These are phyloP conservation scores for Oryzias sinensis DNA, from an alignment of 2,797 vertebrate genomes.

Conservation along the genomic window DNA sequence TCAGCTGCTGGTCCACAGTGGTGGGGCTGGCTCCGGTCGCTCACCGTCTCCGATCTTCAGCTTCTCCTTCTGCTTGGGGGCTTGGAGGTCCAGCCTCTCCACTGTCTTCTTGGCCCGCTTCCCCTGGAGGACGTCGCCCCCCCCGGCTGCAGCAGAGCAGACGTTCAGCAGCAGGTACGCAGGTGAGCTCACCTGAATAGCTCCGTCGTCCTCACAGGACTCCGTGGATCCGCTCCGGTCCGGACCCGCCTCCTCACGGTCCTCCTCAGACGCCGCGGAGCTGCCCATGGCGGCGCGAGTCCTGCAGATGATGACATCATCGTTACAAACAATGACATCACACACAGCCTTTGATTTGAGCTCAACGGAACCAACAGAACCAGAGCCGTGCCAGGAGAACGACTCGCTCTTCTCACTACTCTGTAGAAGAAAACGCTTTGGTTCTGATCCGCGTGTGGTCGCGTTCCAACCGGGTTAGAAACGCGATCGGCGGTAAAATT, in stretches of 20 bases:
- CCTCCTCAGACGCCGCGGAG: slow-evolving; percentile 36
- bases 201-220: slow-evolving; percentile 16
- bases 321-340: too few species aligned
- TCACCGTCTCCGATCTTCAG: slow-evolving; percentile 87
- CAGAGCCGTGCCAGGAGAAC: too few species aligned
- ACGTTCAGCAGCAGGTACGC: too few species aligned
- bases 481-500: too few species aligned
- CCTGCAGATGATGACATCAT: too few species aligned
- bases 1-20: neutral
- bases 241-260: slow-evolving; percentile 20
- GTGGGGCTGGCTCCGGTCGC: accelerated
- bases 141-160: neutral
- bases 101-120: slow-evolving; percentile 93
- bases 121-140: slow-evolving; percentile 84
- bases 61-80: slow-evolving; percentile 84
- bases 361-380: too few species aligned
- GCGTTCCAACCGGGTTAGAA: too few species aligned
- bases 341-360: too few species aligned
- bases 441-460: too few species aligned
- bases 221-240: slow-evolving; percentile 19
- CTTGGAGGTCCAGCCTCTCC: slow-evolving; percentile 88
- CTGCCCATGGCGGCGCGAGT: slow-evolving; percentile 33
- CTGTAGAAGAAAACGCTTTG: too few species aligned
- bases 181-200: neutral
- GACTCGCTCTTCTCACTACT: too few species aligned